Percentiles rank a stretch among this genome's conserved stretches.
phyloP scores from a whole-genome alignment of 2,113 vertebrate genomes.

The Onychostruthus taczanowskii region DNA sequence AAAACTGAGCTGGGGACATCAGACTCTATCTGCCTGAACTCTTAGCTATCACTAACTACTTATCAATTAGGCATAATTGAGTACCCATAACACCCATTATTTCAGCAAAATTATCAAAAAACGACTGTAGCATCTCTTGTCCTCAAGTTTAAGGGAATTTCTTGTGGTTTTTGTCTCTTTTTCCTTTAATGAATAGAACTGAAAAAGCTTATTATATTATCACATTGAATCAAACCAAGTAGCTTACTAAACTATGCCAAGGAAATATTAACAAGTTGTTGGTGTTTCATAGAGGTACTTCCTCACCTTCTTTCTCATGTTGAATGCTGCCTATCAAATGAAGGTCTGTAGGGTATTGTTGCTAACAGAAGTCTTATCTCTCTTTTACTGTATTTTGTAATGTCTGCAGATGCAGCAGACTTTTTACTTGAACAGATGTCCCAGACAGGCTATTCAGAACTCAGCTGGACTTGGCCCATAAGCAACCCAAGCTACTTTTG shows the following conservation, averaged over 20 bases:
- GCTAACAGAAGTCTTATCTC: not conserved
- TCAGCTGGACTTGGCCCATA: rapidly evolving
- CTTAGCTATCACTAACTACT: not conserved
- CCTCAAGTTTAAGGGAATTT: not conserved
- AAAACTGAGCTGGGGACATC: not conserved
- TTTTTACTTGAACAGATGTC: not conserved
- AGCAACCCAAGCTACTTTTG: not conserved
- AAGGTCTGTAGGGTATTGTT: not conserved
- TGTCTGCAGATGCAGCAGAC: not conserved
- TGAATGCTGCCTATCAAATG: not conserved
- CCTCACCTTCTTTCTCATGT: not conserved
- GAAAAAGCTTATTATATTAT: not conserved
- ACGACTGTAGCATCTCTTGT: not conserved
- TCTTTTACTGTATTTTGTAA: not conserved
- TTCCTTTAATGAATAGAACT: not conserved
- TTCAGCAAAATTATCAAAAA: not conserved
- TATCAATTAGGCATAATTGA: not conserved
- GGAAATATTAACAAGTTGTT: not conserved
- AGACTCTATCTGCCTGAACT: not conserved
- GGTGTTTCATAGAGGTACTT: not conserved
- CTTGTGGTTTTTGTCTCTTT: not conserved
- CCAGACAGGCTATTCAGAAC: not conserved
- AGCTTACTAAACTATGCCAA: not conserved
- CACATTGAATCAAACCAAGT: not conserved
- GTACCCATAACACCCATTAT: not conserved